These are phyloP conservation scores for Onychomys arenicola DNA, from an alignment of 2,797 vertebrate genomes.

Conservation along the genomic window DNA sequence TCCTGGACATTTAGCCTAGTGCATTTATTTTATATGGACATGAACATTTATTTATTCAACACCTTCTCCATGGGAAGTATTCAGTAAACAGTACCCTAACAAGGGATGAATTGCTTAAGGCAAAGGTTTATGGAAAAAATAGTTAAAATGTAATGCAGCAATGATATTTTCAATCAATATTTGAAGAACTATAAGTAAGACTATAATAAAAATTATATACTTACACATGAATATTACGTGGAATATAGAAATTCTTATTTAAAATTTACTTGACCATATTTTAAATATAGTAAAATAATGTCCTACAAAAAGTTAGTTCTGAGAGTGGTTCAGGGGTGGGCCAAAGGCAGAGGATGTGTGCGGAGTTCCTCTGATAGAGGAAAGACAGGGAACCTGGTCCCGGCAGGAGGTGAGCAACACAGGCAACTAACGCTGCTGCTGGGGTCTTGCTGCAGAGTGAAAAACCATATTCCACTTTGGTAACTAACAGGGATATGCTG, in stretches of 20 bases:
- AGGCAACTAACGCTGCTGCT: constrained; percentile 95
- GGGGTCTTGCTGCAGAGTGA: constrained; percentile 93
- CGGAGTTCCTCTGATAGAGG: neutral
- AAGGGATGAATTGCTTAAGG: neutral
- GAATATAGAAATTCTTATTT: neutral
- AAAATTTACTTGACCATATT: neutral
- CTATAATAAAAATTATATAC: neutral
- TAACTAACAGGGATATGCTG: constrained; percentile 82
- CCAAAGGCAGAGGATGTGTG: neutral
- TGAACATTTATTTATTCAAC: neutral
- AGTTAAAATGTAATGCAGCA: neutral
- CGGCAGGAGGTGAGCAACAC: neutral
- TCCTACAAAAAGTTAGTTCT: neutral
- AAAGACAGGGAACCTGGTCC: neutral
- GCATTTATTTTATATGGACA: neutral
- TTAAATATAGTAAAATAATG: neutral
- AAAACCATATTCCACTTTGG: constrained; percentile 85
- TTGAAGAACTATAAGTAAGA: neutral
- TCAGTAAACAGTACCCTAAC: neutral
- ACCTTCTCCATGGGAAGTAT: neutral
- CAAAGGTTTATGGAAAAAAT: too few relatives aligned
- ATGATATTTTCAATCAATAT: neutral
- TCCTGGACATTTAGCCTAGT: neutral
- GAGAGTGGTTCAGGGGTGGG: neutral
- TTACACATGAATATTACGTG: neutral